Base-by-base conservation (phyloP, 2,113 vertebrate species). In the Boleophthalmus pectinirostris region DNA sequence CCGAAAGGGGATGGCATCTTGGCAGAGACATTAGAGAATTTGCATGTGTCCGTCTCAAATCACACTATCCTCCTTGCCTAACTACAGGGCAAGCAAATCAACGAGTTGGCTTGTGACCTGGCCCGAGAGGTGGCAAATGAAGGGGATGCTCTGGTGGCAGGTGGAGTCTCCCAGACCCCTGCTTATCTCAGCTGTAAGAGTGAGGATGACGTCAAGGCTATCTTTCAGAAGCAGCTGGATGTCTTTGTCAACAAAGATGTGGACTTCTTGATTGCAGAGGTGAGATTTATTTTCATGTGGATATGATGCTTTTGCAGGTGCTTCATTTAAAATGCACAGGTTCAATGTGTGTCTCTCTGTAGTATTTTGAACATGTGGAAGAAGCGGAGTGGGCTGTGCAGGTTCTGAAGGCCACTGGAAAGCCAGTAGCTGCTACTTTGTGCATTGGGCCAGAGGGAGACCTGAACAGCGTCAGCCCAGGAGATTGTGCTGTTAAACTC, bases 291-390 rank as follows among this genome's bases (percentile, higher is more conserved):
- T 64, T 35, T 84, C 46, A 4, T 2, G 58, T 61, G 15, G 8
- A 25, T 60, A 4, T 25, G 23, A 33, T 21, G 24, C 58, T 61
- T 5, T 29, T 25, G 6, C 58, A 58, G 23, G 24, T 25, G 1
- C 4, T 33, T 61, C 5, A 18, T 14, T 24, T 25, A 13, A 25
- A 5, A 24, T 58, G 2, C 23, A 12, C 10, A 1, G 11, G 13
- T 21, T 43, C 18, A 64, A 21, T 43, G 0, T 61, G 58, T 61
- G 14, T 25, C 21, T 33, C 1, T 35, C 51, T 66, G 21, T 68
- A 99, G 98, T 99, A 99, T 85, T 99, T 99, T 86, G 98, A 99
- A 85, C 98, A 99, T 0, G 95, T 98, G 78, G 97, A 99, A 89
- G 98, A 99, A 87, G 98, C 98, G 0, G 94, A 95, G 70, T 99